Evolutionary conservation across 2,113 vertebrate species (phyloP), one percentile per base, ranked within the genome.

Genomic region (Galemys pyrenaicus): DNA sequence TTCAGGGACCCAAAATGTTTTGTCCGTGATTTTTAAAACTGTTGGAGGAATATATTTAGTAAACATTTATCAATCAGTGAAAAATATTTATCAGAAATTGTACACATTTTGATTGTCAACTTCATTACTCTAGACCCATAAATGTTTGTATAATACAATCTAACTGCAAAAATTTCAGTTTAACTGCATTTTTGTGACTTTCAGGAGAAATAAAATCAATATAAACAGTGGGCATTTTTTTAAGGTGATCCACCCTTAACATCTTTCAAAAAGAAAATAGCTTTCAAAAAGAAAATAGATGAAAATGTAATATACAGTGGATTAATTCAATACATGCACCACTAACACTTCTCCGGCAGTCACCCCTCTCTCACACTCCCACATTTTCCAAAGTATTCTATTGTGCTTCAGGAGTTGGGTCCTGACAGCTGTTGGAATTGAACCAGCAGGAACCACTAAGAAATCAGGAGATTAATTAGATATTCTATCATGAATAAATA

Each of bases 1-100:
- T 97, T 96, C 92, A 78, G 94, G 93, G 95, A 96, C 75, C 89
- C 74, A 92, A 94, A 96, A 92, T 96, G 78, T 93, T 95, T 95
- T 91, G 80, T 92, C 91, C 58, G 37, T 71, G 37, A 88, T 95
- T 94, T 17, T 88, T 85, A 60, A 86, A 95, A 96, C 82, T 84
- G 60, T 41, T 74, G 37, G 32, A 93, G 44, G 58, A 79, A 82
- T 60, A 9, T 75, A 64, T 39, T 75, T 87, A 67, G 41, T 91
- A 95, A 96, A 92, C 58, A 89, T 28, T 32, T 67, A 44, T 64
- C 77, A 82, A 46, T 77, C 84, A 70, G 28, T 79, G 5, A 24
- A 85, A 87, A 37, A 56, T 2, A 22, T 19, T 54, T 1, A 39
- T 3, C 4, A 58, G 22, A 56, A 56, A 56, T 2, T 56, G 46